Evolutionary conservation across 1,140 invertebrate genomes (phyloP), one percentile per base, ranked within the genome.

Genomic region (Battus philenor): DNA sequence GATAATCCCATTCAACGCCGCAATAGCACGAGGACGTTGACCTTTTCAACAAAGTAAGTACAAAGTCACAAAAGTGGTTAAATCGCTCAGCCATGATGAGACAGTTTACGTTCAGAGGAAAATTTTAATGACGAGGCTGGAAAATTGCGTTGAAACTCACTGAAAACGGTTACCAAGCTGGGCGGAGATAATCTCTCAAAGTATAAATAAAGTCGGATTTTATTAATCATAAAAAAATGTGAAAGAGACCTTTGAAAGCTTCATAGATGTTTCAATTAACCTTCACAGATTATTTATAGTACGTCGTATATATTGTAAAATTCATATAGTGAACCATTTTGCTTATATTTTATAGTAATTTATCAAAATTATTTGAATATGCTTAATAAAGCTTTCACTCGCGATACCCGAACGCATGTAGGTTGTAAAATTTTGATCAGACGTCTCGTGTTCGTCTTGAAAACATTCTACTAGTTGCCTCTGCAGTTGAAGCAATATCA

Each of bases 91-190:
- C 24, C 38, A 41, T 41, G 38, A 41, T 41, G 38, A 18, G 38
- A 17, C 24, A 41, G 24, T 27, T 16, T 15, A 29, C 9, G 13
- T 13, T 16, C 26, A 20, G 24, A 29, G 24, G 38, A 15, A 41
- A 41, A 41, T 41, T 29, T n/a, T 17, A 41, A 17, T 29, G 38
- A 41, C 24, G 38, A 27, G 13, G 24, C 38, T 41, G 38, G 15
- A 39, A 39, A 39, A 39, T 18, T 13, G n/a, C 15, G 10, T 22
- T 6, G 2, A 20, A 16, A 8, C 9, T 17, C 33, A 15, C 22
- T 41, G 24, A 16, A 41, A 41, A 26, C 38, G 8, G 38, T 41
- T 27, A 10, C 36, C 17, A 2, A n/a, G 24, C 24, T 8, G 13
- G 26, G 15, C 10, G 24, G 38, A 13, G 24, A 7, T 41, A 27